phyloP scores from a whole-genome alignment of 2,797 vertebrate species.

The Gymnopithys bicolor region DNA sequence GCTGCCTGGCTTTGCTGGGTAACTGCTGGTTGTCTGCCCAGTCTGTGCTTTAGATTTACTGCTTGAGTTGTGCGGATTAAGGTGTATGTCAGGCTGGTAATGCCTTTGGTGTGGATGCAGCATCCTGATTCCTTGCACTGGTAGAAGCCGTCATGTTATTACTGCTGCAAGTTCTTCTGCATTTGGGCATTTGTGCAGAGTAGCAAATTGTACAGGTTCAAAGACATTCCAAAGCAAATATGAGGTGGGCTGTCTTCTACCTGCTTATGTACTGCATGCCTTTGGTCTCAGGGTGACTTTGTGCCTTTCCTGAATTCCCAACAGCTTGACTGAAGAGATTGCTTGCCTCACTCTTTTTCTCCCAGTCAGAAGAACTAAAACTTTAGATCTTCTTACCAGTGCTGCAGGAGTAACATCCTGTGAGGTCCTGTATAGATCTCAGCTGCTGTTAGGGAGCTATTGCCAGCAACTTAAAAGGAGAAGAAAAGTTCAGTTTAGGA shows the following conservation, averaged over 20 bases:
- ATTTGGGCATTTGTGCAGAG: not conserved
- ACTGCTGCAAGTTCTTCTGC: not conserved
- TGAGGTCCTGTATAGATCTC: not conserved
- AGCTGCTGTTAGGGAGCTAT: not conserved
- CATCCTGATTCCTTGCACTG: not conserved
- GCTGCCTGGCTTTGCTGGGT: not conserved
- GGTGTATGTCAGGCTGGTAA: accelerated
- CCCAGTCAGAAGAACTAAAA: not conserved
- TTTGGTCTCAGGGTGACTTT: not conserved
- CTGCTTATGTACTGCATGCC: accelerated
- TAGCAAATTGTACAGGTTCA: not conserved
- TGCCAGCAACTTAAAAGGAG: not conserved
- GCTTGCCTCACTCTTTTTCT: not conserved
- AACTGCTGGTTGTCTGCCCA: not conserved
- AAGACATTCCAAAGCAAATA: not conserved
- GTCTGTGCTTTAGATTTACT: not conserved
- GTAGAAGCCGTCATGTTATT: not conserved
- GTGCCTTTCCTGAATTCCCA: not conserved
- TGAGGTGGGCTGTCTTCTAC: not conserved
- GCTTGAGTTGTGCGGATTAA: not conserved
- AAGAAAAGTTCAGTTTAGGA: not conserved
- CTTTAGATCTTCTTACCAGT: not conserved
- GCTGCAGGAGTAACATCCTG: not conserved
- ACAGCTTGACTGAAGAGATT: not conserved
- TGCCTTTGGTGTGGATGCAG: not conserved